phyloP scores from a whole-genome alignment of 2,888 invertebrate genomes.

The Morinoia aosen region DNA sequence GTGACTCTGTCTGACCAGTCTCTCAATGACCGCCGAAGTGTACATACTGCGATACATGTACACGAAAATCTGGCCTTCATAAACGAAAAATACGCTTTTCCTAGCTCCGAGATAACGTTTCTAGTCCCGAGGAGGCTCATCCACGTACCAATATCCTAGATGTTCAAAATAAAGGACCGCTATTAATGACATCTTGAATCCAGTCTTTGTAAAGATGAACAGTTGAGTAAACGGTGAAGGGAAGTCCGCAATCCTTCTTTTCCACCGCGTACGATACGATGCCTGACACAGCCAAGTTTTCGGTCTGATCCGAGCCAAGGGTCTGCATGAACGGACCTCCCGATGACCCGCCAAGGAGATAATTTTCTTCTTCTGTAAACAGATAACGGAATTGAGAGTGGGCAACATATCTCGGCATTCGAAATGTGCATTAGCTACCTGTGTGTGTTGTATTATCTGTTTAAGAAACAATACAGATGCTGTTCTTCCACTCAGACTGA shows the following conservation, averaged over 20 bases:
- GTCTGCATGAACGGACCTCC: conserved; percentile 64
- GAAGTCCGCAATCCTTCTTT: conserved; percentile 30
- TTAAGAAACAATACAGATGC: too few species aligned
- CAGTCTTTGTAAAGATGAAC: conserved; percentile 47
- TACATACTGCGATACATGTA: background rate
- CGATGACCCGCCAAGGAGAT: conserved; percentile 56
- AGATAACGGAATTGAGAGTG: background rate
- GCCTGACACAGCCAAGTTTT: conserved; percentile 58
- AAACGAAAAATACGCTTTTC: background rate
- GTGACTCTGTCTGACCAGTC: background rate
- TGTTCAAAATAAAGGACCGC: conserved; percentile 12
- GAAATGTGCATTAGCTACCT: too few species aligned
- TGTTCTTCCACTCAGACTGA: too few species aligned
- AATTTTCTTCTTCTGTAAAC: background rate
- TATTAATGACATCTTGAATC: conserved; percentile 56
- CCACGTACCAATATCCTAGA: background rate
- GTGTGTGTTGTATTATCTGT: too few species aligned
- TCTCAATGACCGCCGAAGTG: background rate
- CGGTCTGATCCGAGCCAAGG: conserved; percentile 48
- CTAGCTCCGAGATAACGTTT: background rate
- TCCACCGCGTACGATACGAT: conserved; percentile 55
- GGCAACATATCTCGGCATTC: too few species aligned
- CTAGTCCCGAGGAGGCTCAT: background rate
- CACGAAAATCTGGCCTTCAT: background rate
- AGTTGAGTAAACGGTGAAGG: conserved; percentile 55